Evolutionary conservation across 2,888 invertebrate genomes (phyloP).

Genomic region (Drymonia ruficornis): DNA sequence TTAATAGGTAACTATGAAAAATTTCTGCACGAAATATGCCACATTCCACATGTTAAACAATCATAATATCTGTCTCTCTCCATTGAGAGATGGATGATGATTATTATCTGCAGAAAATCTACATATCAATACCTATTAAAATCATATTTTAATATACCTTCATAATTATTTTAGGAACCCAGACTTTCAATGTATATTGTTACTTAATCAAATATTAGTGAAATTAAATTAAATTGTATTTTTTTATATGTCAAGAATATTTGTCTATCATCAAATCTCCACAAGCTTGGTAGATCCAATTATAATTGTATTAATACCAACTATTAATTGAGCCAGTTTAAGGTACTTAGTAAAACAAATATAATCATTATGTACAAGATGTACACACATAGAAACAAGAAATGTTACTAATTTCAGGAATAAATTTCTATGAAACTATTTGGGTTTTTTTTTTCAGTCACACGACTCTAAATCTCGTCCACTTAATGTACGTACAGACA

Average conservation of each 20-base stretch:
- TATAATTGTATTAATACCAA: conserved; percentile 22
- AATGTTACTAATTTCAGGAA: conserved; percentile 65
- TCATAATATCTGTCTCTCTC: background rate
- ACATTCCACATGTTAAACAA: conserved; percentile 58
- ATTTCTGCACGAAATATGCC: conserved; percentile 11
- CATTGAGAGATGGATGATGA: conserved; percentile 28
- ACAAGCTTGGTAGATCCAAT: conserved; percentile 27
- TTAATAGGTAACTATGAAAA: background rate
- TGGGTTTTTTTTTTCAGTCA: conserved; percentile 7
- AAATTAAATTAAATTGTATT: conserved; percentile 3
- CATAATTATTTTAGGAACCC: background rate
- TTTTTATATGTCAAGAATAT: background rate
- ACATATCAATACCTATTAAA: conserved; percentile 43
- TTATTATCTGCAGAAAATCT: conserved; percentile 38
- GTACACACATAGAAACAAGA: conserved; percentile 57
- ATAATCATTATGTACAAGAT: conserved; percentile 52
- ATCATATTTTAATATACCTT: background rate
- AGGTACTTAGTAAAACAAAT: conserved; percentile 36
- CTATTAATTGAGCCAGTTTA: conserved; percentile 37
- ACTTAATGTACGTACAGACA: background rate
- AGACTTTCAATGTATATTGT: conserved; percentile 3
- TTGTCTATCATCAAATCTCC: conserved; percentile 21
- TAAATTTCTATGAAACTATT: conserved; percentile 61
- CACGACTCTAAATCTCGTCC: too few relatives aligned
- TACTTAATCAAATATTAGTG: conserved; percentile 13